Conservation (phyloP, 2,113 vertebrate species). For the Serinus canaria region DNA sequence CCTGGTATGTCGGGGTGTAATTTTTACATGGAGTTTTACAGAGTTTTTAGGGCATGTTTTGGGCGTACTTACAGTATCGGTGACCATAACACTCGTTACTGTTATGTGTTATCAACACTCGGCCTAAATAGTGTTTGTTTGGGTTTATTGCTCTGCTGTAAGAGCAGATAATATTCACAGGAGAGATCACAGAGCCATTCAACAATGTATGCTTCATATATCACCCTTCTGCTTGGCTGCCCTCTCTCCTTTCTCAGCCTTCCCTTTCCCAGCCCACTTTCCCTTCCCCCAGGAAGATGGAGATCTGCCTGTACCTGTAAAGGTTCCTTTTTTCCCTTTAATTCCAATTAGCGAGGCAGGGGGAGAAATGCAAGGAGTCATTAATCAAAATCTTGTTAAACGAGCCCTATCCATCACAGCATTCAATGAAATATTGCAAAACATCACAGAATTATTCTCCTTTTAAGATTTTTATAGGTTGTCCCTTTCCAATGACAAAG, state of each 20-base stretch:
- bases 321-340: not conserved
- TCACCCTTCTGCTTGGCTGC: not conserved
- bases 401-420: not conserved
- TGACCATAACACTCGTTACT: not conserved
- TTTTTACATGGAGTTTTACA: not conserved
- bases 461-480: not conserved
- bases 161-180: not conserved
- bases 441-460: not conserved
- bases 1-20: too few species aligned
- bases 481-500: not conserved
- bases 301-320: not conserved
- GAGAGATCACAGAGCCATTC: not conserved
- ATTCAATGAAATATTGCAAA: not conserved
- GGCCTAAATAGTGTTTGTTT: not conserved
- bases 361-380: not conserved
- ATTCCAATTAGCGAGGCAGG: not conserved
- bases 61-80: not conserved
- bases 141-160: not conserved
- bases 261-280: not conserved
- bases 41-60: not conserved
- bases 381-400: not conserved
- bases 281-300: not conserved
- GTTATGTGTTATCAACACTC: not conserved
- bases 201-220: not conserved
- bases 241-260: not conserved